These are phyloP conservation scores for Notarius lentiginosus DNA, from an alignment of 2,113 vertebrate species.

Conservation along the genomic window DNA sequence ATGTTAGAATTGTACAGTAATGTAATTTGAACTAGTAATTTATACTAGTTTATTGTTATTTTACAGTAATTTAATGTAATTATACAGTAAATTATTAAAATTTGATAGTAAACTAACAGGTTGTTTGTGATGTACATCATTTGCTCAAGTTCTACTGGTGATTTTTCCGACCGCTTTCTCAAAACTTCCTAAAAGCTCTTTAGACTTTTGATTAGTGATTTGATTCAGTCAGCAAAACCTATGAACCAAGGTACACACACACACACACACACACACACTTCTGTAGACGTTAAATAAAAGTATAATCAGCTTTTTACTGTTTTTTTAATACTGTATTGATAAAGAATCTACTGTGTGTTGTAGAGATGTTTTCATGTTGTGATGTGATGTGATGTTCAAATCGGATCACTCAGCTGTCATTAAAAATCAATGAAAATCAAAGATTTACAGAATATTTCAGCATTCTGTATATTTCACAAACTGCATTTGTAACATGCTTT, in stretches of 20 bases:
- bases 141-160: neutral
- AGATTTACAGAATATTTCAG: neutral
- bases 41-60: neutral
- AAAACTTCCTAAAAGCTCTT: conserved; percentile 22
- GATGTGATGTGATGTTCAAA: neutral
- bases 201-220: conserved; percentile 44
- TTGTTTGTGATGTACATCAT: neutral
- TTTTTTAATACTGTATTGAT: too few species aligned
- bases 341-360: neutral
- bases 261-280: neutral
- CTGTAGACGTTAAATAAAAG: neutral
- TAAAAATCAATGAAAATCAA: neutral
- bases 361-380: neutral
- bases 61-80: neutral
- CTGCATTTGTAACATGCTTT: too few species aligned
- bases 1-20: neutral
- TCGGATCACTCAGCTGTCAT: neutral
- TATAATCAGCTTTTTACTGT: too few species aligned
- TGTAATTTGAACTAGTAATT: neutral
- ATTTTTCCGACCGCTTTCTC: neutral
- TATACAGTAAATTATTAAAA: neutral
- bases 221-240: conserved; percentile 7
- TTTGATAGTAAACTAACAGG: neutral
- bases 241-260: neutral
- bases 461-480: too few species aligned